Base-by-base conservation (phyloP, 2,888 invertebrate species). In the Micoletzkya japonica region DNA sequence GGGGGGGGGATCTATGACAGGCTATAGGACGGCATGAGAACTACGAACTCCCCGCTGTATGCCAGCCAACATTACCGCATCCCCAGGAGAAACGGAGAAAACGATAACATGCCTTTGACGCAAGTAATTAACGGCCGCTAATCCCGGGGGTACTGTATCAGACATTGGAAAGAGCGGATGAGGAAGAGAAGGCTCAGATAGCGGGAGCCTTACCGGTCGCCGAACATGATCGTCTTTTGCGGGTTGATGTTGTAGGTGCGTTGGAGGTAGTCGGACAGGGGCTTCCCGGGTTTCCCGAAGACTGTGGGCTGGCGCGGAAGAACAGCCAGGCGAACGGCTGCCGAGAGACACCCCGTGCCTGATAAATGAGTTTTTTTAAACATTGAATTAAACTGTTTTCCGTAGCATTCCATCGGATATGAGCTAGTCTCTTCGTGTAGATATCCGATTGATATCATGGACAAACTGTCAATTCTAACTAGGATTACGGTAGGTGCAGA, bases 201-300 rank as follows among this genome's bases (percentile, higher is more conserved):
- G 30, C 0, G 1, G 7, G n/a, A 1, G 4, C 28, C 79, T 24
- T 77, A 92, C 91, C 92, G 91, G 87, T 95, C 94, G 30, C 94
- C 95, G 86, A 95, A 92, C 93, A 95, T 94, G 68, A 95, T 86
- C 2, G 94, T 93, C 77, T 91, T 90, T 59, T 89, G 88, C 0
- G 94, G 92, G 82, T 92, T 89, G 50, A 96, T 89, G 7, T 91
- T 90, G 85, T 91, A 90, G n/a, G 90, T 88, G 72, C 90, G 54
- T 85, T 78, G 37, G 73, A 86, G 77, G 61, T 73, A 78, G 10
- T 76, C 73, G 1, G 74, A 75, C 72, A 80, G 75, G 36, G 72
- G 70, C 28, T 32, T 52, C 90, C 88, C 85, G 91, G 97, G 97
- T 87, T 97, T 97, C 0, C 97, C 97, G 81, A 96, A 89, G 0